Evolutionary conservation across 2,113 vertebrate genomes (phyloP), one percentile per base, ranked within the genome.

Genomic region (Genyomyrus donnyi): DNA sequence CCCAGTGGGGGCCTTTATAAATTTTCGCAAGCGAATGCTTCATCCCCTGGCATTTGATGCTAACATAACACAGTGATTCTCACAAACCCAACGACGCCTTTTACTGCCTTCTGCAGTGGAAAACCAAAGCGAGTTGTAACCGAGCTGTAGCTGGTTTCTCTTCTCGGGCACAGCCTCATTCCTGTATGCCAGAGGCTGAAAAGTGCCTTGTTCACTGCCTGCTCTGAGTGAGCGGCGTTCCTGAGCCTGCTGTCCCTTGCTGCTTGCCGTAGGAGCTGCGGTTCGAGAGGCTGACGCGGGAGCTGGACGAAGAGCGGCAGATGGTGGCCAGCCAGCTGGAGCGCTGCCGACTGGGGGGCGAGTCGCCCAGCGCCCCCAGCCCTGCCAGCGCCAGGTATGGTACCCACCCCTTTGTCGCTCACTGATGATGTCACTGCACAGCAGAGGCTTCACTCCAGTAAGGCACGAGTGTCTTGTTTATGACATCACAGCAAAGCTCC

Each of bases 291-390:
- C 97, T 99, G 94, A 99, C 98, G 93, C 96, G 97, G 95, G 98
- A 99, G 95, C 96, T 99, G 94, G 98, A 99, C 93, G 98, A 98
- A 95, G 98, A 99, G 96, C 97, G 98, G 94, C 98, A 99, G 96
- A 99, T 99, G 91, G 98, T 99, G 95, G 98, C 98, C 93, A 98
- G 97, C 97, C 98, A 99, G 95, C 97, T 99, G 95, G 98, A 99
- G 95, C 97, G 97, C 96, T 99, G 98, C 97, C 97, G 98, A 96
- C 97, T 99, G 95, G 98, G 97, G 97, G 97, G 97, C 70, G 98
- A 99, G 93, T 99, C 98, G 53, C 98, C 98, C 84, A 97, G 96
- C 91, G 96, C 96, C 94, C 98, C 98, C 83, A 98, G 96, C 91
- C 96, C 96, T 93, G 98, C 97, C 95, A 99, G 98, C 93, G 98